phyloP scores from a whole-genome alignment of 2,113 vertebrate species.

The Phyllopteryx taeniolatus region DNA sequence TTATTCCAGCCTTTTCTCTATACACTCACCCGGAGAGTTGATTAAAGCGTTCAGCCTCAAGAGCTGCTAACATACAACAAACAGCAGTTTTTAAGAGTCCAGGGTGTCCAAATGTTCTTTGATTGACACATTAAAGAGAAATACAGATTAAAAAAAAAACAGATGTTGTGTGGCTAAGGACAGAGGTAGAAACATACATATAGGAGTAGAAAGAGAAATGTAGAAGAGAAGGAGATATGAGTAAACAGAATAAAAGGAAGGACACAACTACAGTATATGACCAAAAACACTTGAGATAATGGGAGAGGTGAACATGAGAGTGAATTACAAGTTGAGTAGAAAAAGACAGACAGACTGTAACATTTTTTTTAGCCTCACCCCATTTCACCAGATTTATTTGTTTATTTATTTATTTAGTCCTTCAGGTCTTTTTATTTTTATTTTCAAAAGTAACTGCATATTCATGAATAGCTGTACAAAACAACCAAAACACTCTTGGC shows the following conservation, averaged over 20 bases:
- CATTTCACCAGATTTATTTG: no score
- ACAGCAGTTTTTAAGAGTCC: conserved; percentile 1
- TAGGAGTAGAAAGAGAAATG: neutral
- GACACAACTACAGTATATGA: neutral
- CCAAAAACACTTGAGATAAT: neutral
- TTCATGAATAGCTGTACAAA: no score
- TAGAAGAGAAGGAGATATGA: neutral
- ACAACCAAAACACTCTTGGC: no score
- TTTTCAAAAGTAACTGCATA: no score
- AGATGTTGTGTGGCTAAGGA: neutral
- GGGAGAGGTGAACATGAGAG: neutral
- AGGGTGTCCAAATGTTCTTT: conserved; percentile 18
- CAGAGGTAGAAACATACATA: neutral
- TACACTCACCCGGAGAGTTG: conserved; percentile 25
- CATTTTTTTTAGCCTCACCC: no score
- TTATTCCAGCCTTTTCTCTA: conserved; percentile 27
- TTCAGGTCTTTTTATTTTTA: no score
- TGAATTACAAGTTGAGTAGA: no score
- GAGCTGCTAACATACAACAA: conserved; percentile 33
- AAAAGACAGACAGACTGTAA: no score
- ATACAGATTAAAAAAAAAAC: conserved; percentile 20
- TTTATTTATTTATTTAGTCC: no score
- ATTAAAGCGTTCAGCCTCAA: conserved; percentile 23
- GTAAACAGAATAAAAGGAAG: neutral
- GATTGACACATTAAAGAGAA: conserved; percentile 31